Base-by-base conservation (phyloP, 2,113 vertebrate genomes). In the Paradoxurus hermaphroditus region DNA sequence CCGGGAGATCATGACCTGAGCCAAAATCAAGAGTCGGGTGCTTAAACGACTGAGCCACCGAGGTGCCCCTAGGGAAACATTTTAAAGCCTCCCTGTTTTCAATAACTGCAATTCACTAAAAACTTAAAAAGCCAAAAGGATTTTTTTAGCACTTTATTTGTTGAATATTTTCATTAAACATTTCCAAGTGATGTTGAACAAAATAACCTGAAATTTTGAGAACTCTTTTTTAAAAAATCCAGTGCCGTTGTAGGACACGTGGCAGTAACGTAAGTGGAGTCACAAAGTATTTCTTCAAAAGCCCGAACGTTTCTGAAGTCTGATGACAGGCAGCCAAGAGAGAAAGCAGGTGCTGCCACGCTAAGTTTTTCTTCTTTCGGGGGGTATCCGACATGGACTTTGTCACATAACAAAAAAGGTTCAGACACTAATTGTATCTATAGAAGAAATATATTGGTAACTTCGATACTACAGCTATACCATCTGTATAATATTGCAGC, bases 141-240 rank as follows among this genome's bases (percentile, higher is more conserved):
- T 70, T 72, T 63, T 72, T 79, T 63, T n/a, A 63, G 19, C 44
- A 65, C 21, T 90, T 67, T 89, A 89, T 83, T 73, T 89, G n/a
- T 90, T 90, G 86, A 83, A 65, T 65, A 83, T 90, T 83, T 90
- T 44, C 36, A 83, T 90, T 89, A 63, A 90, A 65, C 41, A 65
- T 77, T 95, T 77, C 59, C 46, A 77, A 77, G 46, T 56, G 13
- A 56, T 59, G n/a, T 63, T 53, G 53, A 90, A 75, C 49, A 77
- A 84, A 90, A 67, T 83, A 95, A 18, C 79, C 21, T 12, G 25
- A 84, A 94, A 81, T 72, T 88, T 79, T 25, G 25, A 82, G 25
- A 87, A 87, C 36, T 73, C 12, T 79, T n/a, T 56, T 56, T 59
- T 23, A 23, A 7, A 23, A 23, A 7, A 23, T n/a, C 41, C 68